phyloP scores from a whole-genome alignment of 2,797 vertebrate genomes.

The Catostomus latipinnis region DNA sequence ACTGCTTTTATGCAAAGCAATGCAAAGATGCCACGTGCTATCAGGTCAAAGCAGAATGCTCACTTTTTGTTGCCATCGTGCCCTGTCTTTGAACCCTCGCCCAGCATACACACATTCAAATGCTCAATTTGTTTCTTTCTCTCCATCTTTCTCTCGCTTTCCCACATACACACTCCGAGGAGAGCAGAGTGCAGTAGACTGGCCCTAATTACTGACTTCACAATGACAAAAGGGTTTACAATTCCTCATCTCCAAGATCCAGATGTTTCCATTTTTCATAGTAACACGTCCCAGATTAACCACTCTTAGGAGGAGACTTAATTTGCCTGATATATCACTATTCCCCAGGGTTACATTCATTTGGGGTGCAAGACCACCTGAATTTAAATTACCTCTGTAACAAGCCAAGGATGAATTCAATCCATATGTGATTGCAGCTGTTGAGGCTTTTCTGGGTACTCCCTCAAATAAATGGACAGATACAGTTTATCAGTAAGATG shows the following conservation, averaged over 20 bases:
- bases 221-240: conserved; percentile 76
- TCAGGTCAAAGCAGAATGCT: conserved; percentile 53
- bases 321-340: conserved; percentile 42
- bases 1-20: conserved; percentile 75
- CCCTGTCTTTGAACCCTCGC: conserved; percentile 76
- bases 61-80: conserved; percentile 68
- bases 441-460: neutral
- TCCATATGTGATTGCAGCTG: conserved; percentile 20
- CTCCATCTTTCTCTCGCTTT: neutral
- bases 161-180: conserved; percentile 29
- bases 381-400: conserved; percentile 33
- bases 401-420: conserved; percentile 25
- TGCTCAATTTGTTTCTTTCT: neutral
- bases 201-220: conserved; percentile 70
- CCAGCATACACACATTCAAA: conserved; percentile 43
- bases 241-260: conserved; percentile 67
- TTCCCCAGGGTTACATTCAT: conserved; percentile 24
- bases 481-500: conserved; percentile 2
- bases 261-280: conserved; percentile 66
- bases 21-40: conserved; percentile 68
- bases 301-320: conserved; percentile 32
- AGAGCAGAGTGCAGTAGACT: conserved; percentile 55
- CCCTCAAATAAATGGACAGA: conserved; percentile 16
- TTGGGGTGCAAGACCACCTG: conserved; percentile 36
- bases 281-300: conserved; percentile 43